Base-by-base conservation (phyloP, 2,888 invertebrate species). In the Dascillus cervinus region DNA sequence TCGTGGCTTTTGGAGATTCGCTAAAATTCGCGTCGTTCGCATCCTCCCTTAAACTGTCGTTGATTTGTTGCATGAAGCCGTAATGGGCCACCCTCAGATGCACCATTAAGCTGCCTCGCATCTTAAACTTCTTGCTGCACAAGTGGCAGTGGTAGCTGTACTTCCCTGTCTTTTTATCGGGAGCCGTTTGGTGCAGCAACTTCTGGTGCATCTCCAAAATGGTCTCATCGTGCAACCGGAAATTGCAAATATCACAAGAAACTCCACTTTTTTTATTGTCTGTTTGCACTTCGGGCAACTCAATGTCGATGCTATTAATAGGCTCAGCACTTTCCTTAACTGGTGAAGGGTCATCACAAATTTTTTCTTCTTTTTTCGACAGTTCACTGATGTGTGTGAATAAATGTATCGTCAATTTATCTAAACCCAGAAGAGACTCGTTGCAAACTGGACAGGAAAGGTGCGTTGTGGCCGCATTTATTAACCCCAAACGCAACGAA, bases 391-490 rank as follows among this genome's bases (percentile, higher is more conserved):
- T 8, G 56, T 87, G 87, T 37, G 78, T 78, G 54, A 87, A 86
- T 43, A 88, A 67, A 62, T 88, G 87, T 53, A 87, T 84, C 1
- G 87, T 87, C 28, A 87, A 67, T 66, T 87, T 87, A 60, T 87
- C 87, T 43, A 88, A 70, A 1, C 87, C 87, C 41, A 75, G 65
- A 11, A 87, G 68, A 46, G 77, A 68, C 52, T 86, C 84, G 51
- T 77, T 74, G 56, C 88, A 88, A 38, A 87, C 76, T 8, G 87
- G 87, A 57, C 88, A 88, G 30, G 72, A 58, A 46, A 87, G 66
- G 40, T 78, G 79, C 39, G 82, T 77, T 26, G 82, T 84, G 9
- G 86, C 82, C 21, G 82, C 82, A 52, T 73, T 75, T 39, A 87
- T 80, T 30, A 88, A 69, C 47, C 79, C 77, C 34, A 79, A 72